Evolutionary conservation across 2,797 vertebrate species (phyloP).

Genomic region (Poecilia picta): DNA sequence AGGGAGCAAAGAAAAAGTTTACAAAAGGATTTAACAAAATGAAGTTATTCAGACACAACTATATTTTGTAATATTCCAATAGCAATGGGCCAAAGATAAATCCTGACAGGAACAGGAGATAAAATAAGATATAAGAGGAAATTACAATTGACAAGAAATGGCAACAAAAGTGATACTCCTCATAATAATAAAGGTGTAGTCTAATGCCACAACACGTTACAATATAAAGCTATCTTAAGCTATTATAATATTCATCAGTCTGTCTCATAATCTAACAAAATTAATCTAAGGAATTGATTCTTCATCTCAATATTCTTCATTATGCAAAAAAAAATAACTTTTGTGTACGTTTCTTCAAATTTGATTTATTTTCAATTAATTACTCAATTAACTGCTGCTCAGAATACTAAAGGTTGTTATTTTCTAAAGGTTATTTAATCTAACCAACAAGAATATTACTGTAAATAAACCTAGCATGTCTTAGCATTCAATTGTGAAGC

Average conservation of each 20-base stretch:
- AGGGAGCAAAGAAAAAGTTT: constrained; percentile 7
- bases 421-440: neutral
- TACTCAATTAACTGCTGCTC: neutral
- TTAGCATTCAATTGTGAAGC: neutral
- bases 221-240: neutral
- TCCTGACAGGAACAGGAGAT: neutral
- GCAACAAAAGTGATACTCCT: neutral
- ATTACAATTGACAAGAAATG: too few species aligned
- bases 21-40: neutral
- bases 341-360: neutral
- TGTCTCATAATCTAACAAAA: neutral
- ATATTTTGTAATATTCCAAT: neutral
- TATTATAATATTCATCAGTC: neutral
- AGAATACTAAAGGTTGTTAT: neutral
- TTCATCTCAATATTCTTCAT: neutral
- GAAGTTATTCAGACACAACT: neutral
- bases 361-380: neutral
- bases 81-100: neutral
- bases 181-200: neutral
- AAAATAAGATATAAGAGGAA: too few species aligned
- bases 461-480: neutral
- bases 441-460: neutral
- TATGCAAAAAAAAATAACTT: neutral
- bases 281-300: neutral
- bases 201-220: neutral